These are phyloP conservation scores for Anser cygnoides DNA, from an alignment of 2,113 vertebrate species.

Conservation along the genomic window DNA sequence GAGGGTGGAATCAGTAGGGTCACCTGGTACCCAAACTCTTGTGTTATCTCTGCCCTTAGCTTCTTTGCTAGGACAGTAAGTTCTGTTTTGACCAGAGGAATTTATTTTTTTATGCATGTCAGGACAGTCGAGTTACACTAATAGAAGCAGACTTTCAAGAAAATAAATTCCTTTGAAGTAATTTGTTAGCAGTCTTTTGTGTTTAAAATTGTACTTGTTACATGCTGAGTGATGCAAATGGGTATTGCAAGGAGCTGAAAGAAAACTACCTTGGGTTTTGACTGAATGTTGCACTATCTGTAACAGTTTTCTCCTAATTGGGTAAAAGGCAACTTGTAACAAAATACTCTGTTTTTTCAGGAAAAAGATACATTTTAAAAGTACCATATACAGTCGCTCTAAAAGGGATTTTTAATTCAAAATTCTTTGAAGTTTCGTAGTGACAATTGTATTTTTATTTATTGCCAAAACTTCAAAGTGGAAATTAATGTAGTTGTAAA, in stretches of 20 bases:
- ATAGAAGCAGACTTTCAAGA: background rate
- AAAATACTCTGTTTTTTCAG: background rate
- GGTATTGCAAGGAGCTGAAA: background rate
- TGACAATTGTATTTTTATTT: background rate
- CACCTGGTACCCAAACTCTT: background rate
- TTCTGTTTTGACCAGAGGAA: background rate
- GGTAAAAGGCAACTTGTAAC: background rate
- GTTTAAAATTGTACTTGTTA: background rate
- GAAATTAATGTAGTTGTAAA: background rate
- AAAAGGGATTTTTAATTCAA: background rate
- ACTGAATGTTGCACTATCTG: background rate
- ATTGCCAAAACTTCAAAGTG: background rate
- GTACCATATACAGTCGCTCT: background rate
- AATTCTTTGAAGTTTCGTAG: background rate
- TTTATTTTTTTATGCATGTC: background rate
- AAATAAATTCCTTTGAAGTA: background rate
- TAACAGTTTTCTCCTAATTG: background rate
- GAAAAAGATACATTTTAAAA: accelerated
- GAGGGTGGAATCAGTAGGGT: background rate
- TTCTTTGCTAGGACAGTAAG: background rate
- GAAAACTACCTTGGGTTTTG: background rate
- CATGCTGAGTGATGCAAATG: background rate
- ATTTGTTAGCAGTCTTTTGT: background rate
- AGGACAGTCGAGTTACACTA: background rate
- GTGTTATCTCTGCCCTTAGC: too few relatives aligned